phyloP scores from a whole-genome alignment of 2,797 vertebrate species.

The Cryptoblepharus egeriae region DNA sequence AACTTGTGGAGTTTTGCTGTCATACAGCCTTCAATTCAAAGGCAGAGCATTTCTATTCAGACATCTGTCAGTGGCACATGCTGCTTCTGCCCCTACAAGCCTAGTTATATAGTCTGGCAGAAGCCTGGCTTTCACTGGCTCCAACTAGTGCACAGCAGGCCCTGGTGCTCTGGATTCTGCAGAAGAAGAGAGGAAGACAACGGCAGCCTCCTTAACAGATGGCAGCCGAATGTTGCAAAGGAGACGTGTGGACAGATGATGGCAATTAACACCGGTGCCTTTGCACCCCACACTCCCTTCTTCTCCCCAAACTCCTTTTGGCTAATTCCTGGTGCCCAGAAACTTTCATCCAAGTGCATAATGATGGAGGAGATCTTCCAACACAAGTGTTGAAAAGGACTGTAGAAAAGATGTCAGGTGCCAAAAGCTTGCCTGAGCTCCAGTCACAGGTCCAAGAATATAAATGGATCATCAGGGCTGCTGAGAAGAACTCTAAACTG shows the following conservation, averaged over 20 bases:
- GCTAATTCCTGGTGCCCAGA: too few relatives aligned
- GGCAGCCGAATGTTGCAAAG: background rate
- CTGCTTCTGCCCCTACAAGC: background rate
- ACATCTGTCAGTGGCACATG: background rate
- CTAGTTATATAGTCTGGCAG: background rate
- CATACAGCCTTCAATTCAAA: background rate
- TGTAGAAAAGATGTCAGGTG: background rate
- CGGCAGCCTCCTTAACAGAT: background rate
- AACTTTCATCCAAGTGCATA: too few relatives aligned
- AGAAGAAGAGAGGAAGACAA: background rate
- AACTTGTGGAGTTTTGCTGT: background rate
- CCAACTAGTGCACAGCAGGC: too few relatives aligned
- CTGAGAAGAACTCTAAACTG: too few relatives aligned
- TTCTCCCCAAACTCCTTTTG: too few relatives aligned
- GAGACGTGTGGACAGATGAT: background rate
- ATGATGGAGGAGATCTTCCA: background rate
- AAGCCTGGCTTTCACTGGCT: too few relatives aligned
- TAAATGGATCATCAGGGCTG: background rate
- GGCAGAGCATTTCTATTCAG: background rate
- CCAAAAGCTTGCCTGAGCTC: background rate
- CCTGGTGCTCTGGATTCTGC: background rate
- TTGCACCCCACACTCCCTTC: too few relatives aligned
- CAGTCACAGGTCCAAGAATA: too few relatives aligned
- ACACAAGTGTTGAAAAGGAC: background rate
- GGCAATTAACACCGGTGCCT: background rate